phyloP scores from a whole-genome alignment of 1,140 invertebrate genomes.

The Macrobrachium rosenbergii region DNA sequence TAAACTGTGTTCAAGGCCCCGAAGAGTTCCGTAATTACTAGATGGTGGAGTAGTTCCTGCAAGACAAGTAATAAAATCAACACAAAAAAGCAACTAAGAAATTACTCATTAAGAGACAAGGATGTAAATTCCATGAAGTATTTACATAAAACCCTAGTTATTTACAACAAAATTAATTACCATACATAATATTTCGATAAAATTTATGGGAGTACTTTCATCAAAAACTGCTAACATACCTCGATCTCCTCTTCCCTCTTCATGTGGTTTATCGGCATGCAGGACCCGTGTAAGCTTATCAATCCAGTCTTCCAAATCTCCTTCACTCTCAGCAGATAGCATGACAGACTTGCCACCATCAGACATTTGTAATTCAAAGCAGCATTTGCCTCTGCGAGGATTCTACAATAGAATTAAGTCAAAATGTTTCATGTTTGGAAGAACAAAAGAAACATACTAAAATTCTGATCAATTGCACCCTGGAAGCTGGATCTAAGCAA shows the following conservation, averaged over 20 bases:
- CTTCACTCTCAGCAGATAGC: slow-evolving; percentile 88
- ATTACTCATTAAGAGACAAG: background rate
- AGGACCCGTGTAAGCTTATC: slow-evolving; percentile 81
- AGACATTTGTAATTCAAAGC: slow-evolving; percentile 90
- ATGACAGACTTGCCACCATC: slow-evolving; percentile 85
- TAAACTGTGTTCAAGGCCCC: slow-evolving; percentile 89
- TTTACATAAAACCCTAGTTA: background rate
- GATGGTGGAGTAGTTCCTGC: slow-evolving; percentile 49
- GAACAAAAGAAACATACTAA: too few relatives aligned
- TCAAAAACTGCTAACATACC: slow-evolving; percentile 67
- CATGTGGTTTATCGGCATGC: slow-evolving; percentile 81
- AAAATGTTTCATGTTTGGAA: background rate
- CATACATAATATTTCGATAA: too few relatives aligned
- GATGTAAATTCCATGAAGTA: background rate
- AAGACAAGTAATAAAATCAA: slow-evolving; percentile 34
- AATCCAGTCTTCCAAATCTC: slow-evolving; percentile 87
- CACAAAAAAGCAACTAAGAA: background rate
- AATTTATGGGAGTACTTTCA: background rate
- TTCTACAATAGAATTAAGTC: slow-evolving; percentile 74
- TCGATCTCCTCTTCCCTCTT: slow-evolving; percentile 79
- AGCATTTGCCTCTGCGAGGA: slow-evolving; percentile 85
- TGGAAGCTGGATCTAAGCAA: too few relatives aligned
- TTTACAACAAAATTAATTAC: background rate
- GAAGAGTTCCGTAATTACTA: slow-evolving; percentile 77
- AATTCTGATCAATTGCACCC: too few relatives aligned